Evolutionary conservation across 2,888 invertebrate species (phyloP), one percentile per base, ranked within the genome.

Genomic region (Athalia rosae): DNA sequence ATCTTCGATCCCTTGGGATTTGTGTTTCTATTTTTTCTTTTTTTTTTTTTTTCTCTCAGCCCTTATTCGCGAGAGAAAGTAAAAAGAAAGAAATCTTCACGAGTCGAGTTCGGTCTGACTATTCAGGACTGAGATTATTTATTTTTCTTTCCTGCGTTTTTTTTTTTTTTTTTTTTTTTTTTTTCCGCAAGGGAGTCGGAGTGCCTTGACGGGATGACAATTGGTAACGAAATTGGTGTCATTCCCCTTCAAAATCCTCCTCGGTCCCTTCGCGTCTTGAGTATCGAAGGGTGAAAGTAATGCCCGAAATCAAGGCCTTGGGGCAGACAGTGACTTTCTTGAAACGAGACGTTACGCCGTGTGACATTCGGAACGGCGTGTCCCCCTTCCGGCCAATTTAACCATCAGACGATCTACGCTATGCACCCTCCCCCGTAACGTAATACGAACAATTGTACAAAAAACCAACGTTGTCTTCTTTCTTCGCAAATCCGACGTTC

Each of bases 311-410:
- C 41, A 53, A 53, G 53, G 48, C 53, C 47, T 47, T 7, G 28
- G 67, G 50, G 28, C 15, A n/a, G 48, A 6, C 48, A n/a, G 28
- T 28, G 41, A 67, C 15, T 53, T n/a, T 1, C 28, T 9, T 50
- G 41, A 41, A 67, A 67, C 47, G 64, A 64, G 64, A 47, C 64
- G 47, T 62, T 47, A 64, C 64, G 47, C 64, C 45, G 50, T 3
- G 47, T 64, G 45, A 47, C 47, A 64, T 64, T 64, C 50, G 64
- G 53, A 4, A 41, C 7, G 50, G 50, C 67, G 41, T 41, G 53
- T 41, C 53, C 50, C 41, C 48, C 50, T 67, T 50, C 41, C 67
- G 53, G 50, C 9, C 67, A 53, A 67, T 67, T 67, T 67, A 53
- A 67, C 53, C 67, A 6, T n/a, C 41, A 8, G 58, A 13, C 13